These are phyloP conservation scores for Empis livida DNA, from an alignment of 2,888 invertebrate genomes.

Conservation along the genomic window DNA sequence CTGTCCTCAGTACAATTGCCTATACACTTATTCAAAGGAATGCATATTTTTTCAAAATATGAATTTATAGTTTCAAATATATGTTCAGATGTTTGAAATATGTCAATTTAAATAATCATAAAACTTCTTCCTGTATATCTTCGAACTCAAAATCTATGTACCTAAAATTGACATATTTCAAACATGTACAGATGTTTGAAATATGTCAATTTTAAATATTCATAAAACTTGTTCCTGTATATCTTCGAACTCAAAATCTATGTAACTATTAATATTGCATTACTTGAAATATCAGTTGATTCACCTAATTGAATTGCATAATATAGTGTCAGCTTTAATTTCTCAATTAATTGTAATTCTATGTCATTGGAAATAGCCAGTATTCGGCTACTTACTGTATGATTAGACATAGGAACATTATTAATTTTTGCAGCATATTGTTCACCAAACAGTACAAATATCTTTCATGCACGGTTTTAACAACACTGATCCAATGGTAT, in stretches of 20 bases:
- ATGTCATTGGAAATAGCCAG: background rate
- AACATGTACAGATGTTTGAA: no score
- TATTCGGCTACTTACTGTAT: constrained; percentile 1
- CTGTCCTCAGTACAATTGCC: constrained; percentile 16
- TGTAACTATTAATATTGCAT: constrained; percentile 13
- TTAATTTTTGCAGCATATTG: constrained; percentile 1
- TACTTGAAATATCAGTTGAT: no score
- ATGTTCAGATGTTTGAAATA: constrained; percentile 11
- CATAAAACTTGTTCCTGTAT: no score
- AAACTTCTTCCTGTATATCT: constrained; percentile 13
- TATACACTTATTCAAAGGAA: constrained; percentile 15
- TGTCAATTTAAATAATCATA: constrained; percentile 13
- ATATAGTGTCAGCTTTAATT: constrained; percentile 5
- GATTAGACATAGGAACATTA: background rate
- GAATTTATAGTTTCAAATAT: constrained; percentile 15
- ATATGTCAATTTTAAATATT: no score
- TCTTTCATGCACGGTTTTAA: constrained; percentile 2
- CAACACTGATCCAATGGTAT: background rate
- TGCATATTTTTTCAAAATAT: constrained; percentile 12
- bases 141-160: constrained; percentile 9
- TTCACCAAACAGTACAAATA: constrained; percentile 1
- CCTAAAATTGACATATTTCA: no score
- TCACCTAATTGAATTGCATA: no score
- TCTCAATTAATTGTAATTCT: background rate
- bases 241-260: no score